Conservation (phyloP, 2,113 vertebrate genomes). For the Spea bombifrons region DNA sequence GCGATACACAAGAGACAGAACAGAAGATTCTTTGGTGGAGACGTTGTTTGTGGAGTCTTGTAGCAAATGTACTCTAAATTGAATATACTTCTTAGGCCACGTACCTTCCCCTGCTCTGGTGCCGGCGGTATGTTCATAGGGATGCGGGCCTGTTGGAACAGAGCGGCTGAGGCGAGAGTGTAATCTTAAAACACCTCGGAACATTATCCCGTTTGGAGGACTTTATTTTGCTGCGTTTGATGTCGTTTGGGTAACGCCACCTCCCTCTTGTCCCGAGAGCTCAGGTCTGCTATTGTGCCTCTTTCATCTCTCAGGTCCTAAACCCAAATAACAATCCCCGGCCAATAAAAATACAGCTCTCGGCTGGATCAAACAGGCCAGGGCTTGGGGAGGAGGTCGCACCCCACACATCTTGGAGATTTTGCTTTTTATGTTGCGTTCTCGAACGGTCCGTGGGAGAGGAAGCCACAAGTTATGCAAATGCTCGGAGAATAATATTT, state of each 20-base stretch:
- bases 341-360: neutral
- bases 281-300: neutral
- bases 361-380: neutral
- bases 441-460: neutral
- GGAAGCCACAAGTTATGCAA: slow-evolving; percentile 3
- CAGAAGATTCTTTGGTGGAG: too few species aligned
- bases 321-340: neutral
- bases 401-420: neutral
- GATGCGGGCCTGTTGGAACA: too few species aligned
- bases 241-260: neutral
- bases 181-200: too few species aligned
- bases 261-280: neutral
- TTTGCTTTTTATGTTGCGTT: neutral
- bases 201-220: neutral
- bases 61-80: too few species aligned
- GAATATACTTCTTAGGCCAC: too few species aligned
- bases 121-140: too few species aligned
- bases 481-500: neutral
- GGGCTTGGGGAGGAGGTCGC: neutral
- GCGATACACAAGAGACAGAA: too few species aligned
- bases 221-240: neutral
- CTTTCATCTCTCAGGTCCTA: neutral
- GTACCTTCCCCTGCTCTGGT: too few species aligned
- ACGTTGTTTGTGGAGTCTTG: too few species aligned
- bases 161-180: too few species aligned